Percentiles rank a stretch among this genome's conserved stretches.
These are phyloP conservation scores for Oreamnos americanus DNA, from an alignment of 2,113 vertebrate genomes.

Conservation along the genomic window DNA sequence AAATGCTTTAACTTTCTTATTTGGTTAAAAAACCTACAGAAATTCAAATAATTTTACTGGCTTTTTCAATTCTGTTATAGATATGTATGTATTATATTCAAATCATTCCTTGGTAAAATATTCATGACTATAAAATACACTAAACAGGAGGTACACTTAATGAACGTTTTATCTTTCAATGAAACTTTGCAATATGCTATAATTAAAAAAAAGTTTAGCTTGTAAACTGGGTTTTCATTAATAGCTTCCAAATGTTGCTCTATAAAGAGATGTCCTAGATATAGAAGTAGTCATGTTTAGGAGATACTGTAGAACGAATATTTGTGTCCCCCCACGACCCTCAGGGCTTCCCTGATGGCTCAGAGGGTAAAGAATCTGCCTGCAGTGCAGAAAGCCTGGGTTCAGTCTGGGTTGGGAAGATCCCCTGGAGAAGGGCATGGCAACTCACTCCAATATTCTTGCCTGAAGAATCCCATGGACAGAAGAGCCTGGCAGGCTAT, in stretches of 20 bases:
- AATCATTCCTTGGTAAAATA: background rate
- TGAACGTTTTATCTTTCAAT: background rate
- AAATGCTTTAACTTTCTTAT: conserved; percentile 27
- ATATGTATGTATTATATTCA: background rate
- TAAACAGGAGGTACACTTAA: background rate
- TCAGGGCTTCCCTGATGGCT: background rate
- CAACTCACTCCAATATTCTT: background rate
- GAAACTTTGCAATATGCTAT: background rate
- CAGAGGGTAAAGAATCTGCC: background rate
- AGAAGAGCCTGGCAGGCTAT: background rate
- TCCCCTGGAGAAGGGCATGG: background rate
- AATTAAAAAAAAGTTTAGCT: background rate
- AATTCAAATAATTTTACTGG: background rate
- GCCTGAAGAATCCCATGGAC: background rate
- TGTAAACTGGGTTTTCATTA: background rate
- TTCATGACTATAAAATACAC: background rate
- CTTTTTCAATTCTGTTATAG: background rate
- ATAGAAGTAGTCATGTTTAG: background rate
- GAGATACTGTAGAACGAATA: background rate
- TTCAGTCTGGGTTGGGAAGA: background rate
- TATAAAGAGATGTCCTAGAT: background rate
- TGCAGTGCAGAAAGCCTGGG: background rate
- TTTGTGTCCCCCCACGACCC: accelerated
- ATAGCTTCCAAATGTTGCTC: background rate
- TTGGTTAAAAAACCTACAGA: conserved; percentile 38